These are phyloP conservation scores for Apodemia zela DNA, from an alignment of 2,888 invertebrate genomes.

Conservation along the genomic window DNA sequence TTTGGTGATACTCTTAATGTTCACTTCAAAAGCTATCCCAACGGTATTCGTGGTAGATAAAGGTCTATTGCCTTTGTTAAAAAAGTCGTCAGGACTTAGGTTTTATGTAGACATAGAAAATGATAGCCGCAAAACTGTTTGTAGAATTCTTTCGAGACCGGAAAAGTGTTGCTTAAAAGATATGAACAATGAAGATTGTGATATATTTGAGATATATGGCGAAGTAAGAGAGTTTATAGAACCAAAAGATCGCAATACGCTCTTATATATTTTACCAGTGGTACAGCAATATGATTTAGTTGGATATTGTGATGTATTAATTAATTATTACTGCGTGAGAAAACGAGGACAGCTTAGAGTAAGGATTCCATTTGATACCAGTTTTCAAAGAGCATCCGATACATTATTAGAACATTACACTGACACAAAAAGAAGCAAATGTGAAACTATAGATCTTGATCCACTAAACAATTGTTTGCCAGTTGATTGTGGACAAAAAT, in stretches of 20 bases:
- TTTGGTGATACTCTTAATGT: not conserved
- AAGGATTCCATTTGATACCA: conserved; percentile 52
- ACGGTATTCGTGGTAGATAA: conserved; percentile 48
- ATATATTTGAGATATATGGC: conserved; percentile 40
- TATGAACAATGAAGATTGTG: conserved; percentile 42
- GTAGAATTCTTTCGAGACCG: conserved; percentile 40
- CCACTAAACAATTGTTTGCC: conserved; percentile 49
- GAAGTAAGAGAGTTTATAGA: conserved; percentile 36
- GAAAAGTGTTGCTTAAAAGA: conserved; percentile 51
- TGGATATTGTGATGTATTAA: conserved; percentile 49
- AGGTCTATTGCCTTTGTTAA: conserved; percentile 52
- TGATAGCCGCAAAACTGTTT: conserved; percentile 38
- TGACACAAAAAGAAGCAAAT: conserved; percentile 35
- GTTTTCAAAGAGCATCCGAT: conserved; percentile 32
- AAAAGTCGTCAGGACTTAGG: conserved; percentile 52
- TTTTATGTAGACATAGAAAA: conserved; percentile 58
- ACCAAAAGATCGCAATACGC: conserved; percentile 45
- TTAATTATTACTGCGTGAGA: conserved; percentile 43
- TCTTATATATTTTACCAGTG: conserved; percentile 49
- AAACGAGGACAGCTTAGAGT: conserved; percentile 35
- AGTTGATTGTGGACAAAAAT: conserved; percentile 56
- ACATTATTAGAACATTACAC: conserved; percentile 38
- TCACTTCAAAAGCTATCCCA: not conserved
- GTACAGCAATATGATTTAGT: conserved; percentile 50
- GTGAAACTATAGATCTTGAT: conserved; percentile 50